phyloP scores from a whole-genome alignment of 2,113 vertebrate genomes.

The Echinops telfairi region DNA sequence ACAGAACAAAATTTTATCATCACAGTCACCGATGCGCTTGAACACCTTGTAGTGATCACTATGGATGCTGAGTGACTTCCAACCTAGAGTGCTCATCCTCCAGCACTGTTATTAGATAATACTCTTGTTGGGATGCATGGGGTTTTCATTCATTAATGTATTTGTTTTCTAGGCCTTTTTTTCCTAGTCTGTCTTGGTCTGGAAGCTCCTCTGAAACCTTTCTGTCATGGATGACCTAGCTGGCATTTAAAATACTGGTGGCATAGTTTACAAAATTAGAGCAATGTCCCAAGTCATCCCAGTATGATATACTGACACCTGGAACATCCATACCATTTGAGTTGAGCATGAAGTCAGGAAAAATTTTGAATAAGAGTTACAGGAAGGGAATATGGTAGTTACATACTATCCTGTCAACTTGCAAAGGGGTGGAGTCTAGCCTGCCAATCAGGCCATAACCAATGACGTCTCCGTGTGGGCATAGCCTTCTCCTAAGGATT shows the following conservation, averaged over 20 bases:
- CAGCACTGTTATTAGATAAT: not conserved
- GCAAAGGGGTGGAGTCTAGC: too few relatives aligned
- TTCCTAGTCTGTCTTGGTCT: not conserved
- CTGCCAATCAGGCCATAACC: too few relatives aligned
- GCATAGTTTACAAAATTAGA: not conserved
- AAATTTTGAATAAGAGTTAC: not conserved
- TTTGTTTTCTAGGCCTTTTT: not conserved
- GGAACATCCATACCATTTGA: not conserved
- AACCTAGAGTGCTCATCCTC: not conserved
- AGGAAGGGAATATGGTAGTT: not conserved
- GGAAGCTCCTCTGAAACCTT: too few relatives aligned
- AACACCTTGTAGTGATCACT: not conserved
- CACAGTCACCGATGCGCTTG: not conserved
- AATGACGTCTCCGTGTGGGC: too few relatives aligned
- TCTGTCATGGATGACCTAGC: too few relatives aligned
- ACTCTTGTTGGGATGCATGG: not conserved
- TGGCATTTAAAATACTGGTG: too few relatives aligned
- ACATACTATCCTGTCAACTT: not conserved
- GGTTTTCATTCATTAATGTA: not conserved
- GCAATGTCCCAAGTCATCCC: not conserved
- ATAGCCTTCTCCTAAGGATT: too few relatives aligned
- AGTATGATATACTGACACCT: not conserved
- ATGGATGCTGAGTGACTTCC: not conserved
- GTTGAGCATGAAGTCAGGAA: not conserved
- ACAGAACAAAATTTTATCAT: not conserved